These are phyloP conservation scores for Lucinisca nassula DNA, from an alignment of 2,888 invertebrate species.

Conservation along the genomic window DNA sequence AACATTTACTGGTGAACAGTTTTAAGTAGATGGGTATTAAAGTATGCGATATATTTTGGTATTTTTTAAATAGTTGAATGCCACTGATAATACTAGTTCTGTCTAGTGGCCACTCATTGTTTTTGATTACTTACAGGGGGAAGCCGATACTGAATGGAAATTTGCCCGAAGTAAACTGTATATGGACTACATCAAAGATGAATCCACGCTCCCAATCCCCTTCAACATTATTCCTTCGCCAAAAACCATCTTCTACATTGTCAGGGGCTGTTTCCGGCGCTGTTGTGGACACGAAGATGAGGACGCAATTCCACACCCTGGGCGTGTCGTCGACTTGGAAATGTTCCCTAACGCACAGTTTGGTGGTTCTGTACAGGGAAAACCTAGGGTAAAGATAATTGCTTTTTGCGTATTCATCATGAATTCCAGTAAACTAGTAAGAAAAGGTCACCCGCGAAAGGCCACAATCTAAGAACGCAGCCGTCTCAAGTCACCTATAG, in stretches of 20 bases:
- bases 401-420: too few relatives aligned
- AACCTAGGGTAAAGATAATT: background rate
- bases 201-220: slow-evolving; percentile 89
- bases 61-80: too few relatives aligned
- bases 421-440: too few relatives aligned
- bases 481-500: too few relatives aligned
- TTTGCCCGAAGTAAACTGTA: slow-evolving; percentile 87
- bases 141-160: slow-evolving; percentile 88
- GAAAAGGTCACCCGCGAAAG: too few relatives aligned
- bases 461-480: too few relatives aligned
- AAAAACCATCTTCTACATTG: slow-evolving; percentile 69
- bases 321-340: slow-evolving; percentile 80
- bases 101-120: too few relatives aligned
- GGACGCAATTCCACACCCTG: slow-evolving; percentile 72
- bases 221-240: slow-evolving; percentile 86
- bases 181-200: slow-evolving; percentile 89
- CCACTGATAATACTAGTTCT: too few relatives aligned
- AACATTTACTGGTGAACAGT: too few relatives aligned
- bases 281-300: slow-evolving; percentile 59
- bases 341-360: slow-evolving; percentile 68
- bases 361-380: slow-evolving; percentile 3
- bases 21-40: too few relatives aligned
- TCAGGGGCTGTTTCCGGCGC: slow-evolving; percentile 40
- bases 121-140: slow-evolving; percentile 75
- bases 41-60: too few relatives aligned